Conservation (phyloP, 2,888 invertebrate species). For the Stomorhina lunata region DNA sequence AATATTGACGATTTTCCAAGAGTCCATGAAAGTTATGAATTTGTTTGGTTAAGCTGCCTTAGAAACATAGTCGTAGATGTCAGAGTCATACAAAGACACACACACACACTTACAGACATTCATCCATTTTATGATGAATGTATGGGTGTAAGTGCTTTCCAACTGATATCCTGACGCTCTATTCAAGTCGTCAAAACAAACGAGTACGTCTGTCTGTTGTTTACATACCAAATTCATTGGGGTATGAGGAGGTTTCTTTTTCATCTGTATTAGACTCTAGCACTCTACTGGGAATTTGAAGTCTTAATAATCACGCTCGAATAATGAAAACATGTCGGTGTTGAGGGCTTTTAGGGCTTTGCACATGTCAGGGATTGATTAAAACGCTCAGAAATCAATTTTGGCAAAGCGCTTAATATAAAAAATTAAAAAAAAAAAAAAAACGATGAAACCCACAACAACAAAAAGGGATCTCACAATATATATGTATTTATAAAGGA, state of each 20-base stretch:
- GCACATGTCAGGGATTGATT: slow-evolving; percentile 77
- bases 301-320: slow-evolving; percentile 68
- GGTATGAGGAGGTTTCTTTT: slow-evolving; percentile 40
- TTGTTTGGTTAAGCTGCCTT: slow-evolving; percentile 58
- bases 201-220: slow-evolving; percentile 41
- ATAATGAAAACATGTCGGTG: slow-evolving; percentile 64
- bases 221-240: slow-evolving; percentile 29
- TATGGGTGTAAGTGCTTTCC: background rate
- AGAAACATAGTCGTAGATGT: slow-evolving; percentile 56
- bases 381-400: slow-evolving; percentile 74
- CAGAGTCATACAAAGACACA: slow-evolving; percentile 54
- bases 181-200: slow-evolving; percentile 20
- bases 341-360: slow-evolving; percentile 59
- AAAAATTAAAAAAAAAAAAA: background rate
- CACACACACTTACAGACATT: background rate
- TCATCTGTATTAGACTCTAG: slow-evolving; percentile 47
- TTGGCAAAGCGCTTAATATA: slow-evolving; percentile 55
- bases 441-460: slow-evolving; percentile 30
- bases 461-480: slow-evolving; percentile 39
- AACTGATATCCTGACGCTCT: slow-evolving; percentile 19
- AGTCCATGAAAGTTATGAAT: slow-evolving; percentile 48
- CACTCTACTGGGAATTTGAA: slow-evolving; percentile 64
- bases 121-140: background rate
- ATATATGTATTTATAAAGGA: slow-evolving; percentile 16
- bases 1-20: slow-evolving; percentile 31